Evolutionary conservation across 2,113 vertebrate genomes (phyloP).

Genomic region (Glaucomys volans): DNA sequence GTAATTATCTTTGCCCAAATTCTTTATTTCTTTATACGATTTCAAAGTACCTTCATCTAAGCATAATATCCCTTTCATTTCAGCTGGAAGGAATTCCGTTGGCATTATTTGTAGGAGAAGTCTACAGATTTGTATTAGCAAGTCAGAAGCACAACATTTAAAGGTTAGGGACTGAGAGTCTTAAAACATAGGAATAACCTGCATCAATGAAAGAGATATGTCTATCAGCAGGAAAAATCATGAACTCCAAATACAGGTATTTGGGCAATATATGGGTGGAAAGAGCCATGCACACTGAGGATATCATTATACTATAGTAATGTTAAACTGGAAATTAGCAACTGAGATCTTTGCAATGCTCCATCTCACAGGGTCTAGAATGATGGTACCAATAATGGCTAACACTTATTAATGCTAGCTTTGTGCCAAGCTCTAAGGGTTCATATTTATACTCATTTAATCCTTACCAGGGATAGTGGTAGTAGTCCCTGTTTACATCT

Average conservation of each 20-base stretch:
- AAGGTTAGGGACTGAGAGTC: background rate
- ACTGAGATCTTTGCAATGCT: background rate
- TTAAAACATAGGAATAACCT: background rate
- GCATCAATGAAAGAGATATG: background rate
- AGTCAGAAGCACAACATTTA: background rate
- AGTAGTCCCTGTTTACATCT: background rate
- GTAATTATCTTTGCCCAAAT: background rate
- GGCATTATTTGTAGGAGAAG: background rate
- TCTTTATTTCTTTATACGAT: background rate
- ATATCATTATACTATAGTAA: background rate
- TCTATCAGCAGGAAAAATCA: background rate
- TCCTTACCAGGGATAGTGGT: background rate
- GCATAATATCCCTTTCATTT: background rate
- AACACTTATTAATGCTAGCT: accelerated
- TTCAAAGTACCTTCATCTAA: background rate
- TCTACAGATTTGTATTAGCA: background rate
- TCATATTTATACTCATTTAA: background rate
- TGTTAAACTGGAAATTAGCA: background rate
- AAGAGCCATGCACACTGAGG: background rate
- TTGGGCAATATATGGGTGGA: background rate
- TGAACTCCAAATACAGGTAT: background rate
- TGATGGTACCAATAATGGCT: background rate
- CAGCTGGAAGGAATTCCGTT: background rate
- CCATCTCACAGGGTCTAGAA: background rate
- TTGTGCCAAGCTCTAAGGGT: background rate